phyloP scores from a whole-genome alignment of 2,113 vertebrate genomes.

The Drymodes brunneopygia region DNA sequence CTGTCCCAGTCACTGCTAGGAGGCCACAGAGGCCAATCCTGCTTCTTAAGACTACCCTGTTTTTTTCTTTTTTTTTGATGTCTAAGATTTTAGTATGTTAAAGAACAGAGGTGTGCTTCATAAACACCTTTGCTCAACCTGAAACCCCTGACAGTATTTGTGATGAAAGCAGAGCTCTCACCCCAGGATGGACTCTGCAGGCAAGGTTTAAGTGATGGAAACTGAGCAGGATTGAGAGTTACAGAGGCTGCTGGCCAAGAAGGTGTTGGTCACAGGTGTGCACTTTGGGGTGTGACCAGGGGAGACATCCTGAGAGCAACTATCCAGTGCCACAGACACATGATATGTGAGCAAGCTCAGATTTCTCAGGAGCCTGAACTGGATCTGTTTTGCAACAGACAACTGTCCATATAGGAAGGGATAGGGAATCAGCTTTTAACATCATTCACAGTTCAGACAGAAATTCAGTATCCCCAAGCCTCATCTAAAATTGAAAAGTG shows the following conservation, averaged over 20 bases:
- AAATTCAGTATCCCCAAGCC: slow-evolving; percentile 6
- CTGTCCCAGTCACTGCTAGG: not conserved
- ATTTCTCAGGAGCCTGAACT: not conserved
- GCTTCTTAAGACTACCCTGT: not conserved
- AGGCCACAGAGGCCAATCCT: not conserved
- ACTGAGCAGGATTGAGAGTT: not conserved
- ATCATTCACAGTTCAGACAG: not conserved
- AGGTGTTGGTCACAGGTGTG: not conserved
- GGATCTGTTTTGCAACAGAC: not conserved
- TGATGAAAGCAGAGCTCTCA: not conserved
- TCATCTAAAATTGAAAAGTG: slow-evolving; percentile 40
- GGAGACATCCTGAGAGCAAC: not conserved
- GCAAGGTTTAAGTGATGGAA: not conserved
- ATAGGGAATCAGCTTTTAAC: not conserved
- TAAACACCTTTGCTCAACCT: not conserved
- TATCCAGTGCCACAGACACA: not conserved
- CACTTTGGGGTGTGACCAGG: not conserved
- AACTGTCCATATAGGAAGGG: not conserved
- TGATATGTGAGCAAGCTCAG: not conserved
- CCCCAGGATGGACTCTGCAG: not conserved
- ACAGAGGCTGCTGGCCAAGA: not conserved
- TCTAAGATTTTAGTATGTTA: not conserved
- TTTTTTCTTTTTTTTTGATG: not conserved
- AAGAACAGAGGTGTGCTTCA: not conserved
- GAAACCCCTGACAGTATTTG: not conserved